Evolutionary conservation across 2,797 vertebrate species (phyloP), one percentile per base, ranked within the genome.

Genomic region (Naso thynnoides): DNA sequence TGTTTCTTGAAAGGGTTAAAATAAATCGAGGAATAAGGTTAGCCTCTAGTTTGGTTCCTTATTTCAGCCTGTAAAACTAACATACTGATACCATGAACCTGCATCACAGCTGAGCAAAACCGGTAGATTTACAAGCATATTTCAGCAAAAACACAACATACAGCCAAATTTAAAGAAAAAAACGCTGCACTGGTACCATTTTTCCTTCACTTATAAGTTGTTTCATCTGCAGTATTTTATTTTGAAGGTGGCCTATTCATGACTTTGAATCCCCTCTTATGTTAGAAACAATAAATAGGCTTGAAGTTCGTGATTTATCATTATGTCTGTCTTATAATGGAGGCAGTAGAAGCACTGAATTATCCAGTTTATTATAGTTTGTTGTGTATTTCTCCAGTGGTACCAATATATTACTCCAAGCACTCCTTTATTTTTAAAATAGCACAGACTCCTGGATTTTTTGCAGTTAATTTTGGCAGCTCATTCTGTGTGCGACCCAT

Each of bases 11-110:
- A 55, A 60, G 15, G 53, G 60, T 38, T 56, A 56, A 47, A 38
- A 16, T 36, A 36, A 47, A 38, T 19, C 31, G 36, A 6, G n/a
- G 15, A 55, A 65, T n/a, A 39, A n/a, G 45, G 72, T 81, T 59
- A 73, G 23, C 54, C 38, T 38, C 38, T 23, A 19, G 16, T 62
- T 24, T 72, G 52, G 31, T 31, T 31, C 19, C 8, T 8, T 24
- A 49, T 23, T 26, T 29, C 8, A 50, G 14, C 39, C 23, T 38
- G 21, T 71, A 24, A 66, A 19, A 31, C 31, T 31, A n/a, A n/a
- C n/a, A 10, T 2, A 48, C 16, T 33, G 23, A 67, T 49, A 59
- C 58, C 26, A 29, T 4, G 2, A 44, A 3, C 6, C 38, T 68
- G 45, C 19, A 31, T 42, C 21, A 42, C 48, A 27, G 48, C 26